A percentile compares a stretch with the other conserved stretches of the same genome.
Evolutionary conservation across 1,140 invertebrate genomes (phyloP).

Genomic region (Ips typographus): DNA sequence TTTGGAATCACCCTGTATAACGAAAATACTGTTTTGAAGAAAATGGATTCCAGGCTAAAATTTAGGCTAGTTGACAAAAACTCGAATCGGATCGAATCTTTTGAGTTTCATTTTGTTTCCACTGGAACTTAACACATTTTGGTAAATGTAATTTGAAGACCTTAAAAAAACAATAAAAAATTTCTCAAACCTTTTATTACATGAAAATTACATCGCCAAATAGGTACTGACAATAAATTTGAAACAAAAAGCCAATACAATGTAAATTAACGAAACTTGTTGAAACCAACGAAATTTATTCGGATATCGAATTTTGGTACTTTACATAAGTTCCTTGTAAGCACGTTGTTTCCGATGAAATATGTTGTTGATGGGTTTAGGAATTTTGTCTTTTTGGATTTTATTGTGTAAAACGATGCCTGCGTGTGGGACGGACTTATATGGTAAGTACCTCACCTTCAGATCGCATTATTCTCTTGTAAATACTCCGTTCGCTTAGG

Average conservation of each 20-base stretch:
- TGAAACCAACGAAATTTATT: constrained; percentile 27
- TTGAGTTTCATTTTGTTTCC: too few relatives aligned
- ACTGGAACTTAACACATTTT: too few relatives aligned
- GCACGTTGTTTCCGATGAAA: constrained; percentile 18
- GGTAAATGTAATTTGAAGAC: too few relatives aligned
- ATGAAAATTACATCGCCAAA: constrained; percentile 5
- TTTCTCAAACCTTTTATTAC: neutral
- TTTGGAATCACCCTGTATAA: too few relatives aligned
- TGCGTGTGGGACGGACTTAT: constrained; percentile 19
- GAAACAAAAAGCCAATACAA: constrained; percentile 10
- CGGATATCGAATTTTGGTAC: constrained; percentile 25
- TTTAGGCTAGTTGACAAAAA: too few relatives aligned
- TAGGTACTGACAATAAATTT: constrained; percentile 18
- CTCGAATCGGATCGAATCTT: too few relatives aligned
- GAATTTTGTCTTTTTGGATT: constrained; percentile 25
- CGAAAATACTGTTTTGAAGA: too few relatives aligned
- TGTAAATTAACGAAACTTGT: constrained; percentile 22
- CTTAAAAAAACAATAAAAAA: too few relatives aligned
- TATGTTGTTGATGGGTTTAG: constrained; percentile 21
- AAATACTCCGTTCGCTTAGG: constrained; percentile 7
- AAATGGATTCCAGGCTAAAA: too few relatives aligned
- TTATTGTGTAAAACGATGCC: constrained; percentile 18
- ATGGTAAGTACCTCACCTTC: constrained; percentile 15
- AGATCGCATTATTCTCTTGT: constrained; percentile 8
- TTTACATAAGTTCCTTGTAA: constrained; percentile 24